Evolutionary conservation across 92 coral and sea anemone species (phyloP), one percentile per base, ranked within the genome.

Genomic region (Epizoanthus ramosus): DNA sequence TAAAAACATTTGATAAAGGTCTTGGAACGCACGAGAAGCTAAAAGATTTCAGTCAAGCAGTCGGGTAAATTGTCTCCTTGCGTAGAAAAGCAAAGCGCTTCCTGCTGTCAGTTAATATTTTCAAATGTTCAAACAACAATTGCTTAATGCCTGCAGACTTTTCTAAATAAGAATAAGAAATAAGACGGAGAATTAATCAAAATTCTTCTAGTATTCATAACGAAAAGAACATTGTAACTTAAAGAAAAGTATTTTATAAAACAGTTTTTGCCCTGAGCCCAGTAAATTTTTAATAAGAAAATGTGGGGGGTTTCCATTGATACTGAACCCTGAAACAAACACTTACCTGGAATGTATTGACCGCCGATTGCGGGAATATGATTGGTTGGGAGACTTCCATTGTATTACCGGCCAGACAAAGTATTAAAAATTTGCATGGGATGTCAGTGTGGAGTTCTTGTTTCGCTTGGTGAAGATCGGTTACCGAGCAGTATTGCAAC

Each of bases 401-500:
- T 77, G 65, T 77, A 60, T 59, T 77, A 43, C 60, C 82, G 24
- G 25, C 64, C 80, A 57, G 77, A 50, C 63, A 77, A 69, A 63
- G 60, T 59, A 61, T 61, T n/a, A 60, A 43, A 76, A 77, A 77
- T 77, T 77, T 77, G 82, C 82, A 77, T 77, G 54, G 25, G 82
- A 60, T 76, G 80, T 28, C 37, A 58, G 45, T 75, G 25, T 75
- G 45, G 80, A 75, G 68, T 61, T 77, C 59, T 76, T 77, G 71
- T 77, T 77, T 65, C 22, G 37, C 82, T 61, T 57, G 57, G 82
- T 77, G 45, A 69, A 69, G 66, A 77, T 77, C 82, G 50, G 63
- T 77, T 39, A 77, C 82, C 28, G 59, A 68, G 25, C 54, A n/a
- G 82, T 21, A 3, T 77, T 63, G 82, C 65, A 74, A 77, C 41